Percentiles rank a stretch among this genome's conserved stretches.
These are phyloP conservation scores for Mallotus villosus DNA, from an alignment of 2,797 vertebrate genomes.

Conservation along the genomic window DNA sequence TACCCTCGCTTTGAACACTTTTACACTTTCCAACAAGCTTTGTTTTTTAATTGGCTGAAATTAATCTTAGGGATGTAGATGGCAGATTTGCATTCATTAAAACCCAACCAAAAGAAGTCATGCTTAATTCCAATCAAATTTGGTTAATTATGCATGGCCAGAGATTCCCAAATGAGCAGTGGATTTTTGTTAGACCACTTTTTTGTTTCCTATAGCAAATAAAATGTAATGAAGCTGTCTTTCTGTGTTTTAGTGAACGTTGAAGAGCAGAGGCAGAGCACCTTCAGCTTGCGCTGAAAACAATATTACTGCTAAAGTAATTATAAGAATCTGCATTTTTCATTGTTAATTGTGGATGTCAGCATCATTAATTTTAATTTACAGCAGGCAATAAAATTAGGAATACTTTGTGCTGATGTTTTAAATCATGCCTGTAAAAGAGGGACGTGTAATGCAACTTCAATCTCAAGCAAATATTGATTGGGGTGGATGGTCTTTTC, in stretches of 20 bases:
- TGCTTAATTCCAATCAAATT: constrained; percentile 99
- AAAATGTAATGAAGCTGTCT: constrained; percentile 99
- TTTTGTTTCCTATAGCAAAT: constrained; percentile 98
- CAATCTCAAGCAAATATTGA: constrained; percentile 86
- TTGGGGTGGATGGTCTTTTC: constrained; percentile 81
- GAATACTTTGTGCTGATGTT: constrained; percentile 99
- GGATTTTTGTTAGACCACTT: constrained; percentile 89
- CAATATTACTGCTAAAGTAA: constrained; percentile 99
- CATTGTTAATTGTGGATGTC: constrained; percentile 99
- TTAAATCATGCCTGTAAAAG: constrained; percentile 92
- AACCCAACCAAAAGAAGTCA: constrained; percentile 99
- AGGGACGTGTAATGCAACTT: constrained; percentile 82
- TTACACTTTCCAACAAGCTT: constrained; percentile 98
- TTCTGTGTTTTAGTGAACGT: constrained; percentile 97
- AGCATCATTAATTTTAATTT: constrained; percentile 99
- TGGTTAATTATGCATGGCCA: constrained; percentile 99
- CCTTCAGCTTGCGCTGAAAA: constrained; percentile 96
- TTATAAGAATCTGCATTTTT: constrained; percentile 99
- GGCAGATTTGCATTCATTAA: constrained; percentile 99
- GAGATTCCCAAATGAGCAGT: constrained; percentile 99
- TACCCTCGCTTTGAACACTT: constrained; percentile 89
- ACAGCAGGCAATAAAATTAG: constrained; percentile 99
- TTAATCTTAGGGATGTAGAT: constrained; percentile 99
- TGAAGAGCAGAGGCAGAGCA: constrained; percentile 93
- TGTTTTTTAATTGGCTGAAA: constrained; percentile 99